These are phyloP conservation scores for Camponotus fellah DNA, from an alignment of 2,888 invertebrate species.

Conservation along the genomic window DNA sequence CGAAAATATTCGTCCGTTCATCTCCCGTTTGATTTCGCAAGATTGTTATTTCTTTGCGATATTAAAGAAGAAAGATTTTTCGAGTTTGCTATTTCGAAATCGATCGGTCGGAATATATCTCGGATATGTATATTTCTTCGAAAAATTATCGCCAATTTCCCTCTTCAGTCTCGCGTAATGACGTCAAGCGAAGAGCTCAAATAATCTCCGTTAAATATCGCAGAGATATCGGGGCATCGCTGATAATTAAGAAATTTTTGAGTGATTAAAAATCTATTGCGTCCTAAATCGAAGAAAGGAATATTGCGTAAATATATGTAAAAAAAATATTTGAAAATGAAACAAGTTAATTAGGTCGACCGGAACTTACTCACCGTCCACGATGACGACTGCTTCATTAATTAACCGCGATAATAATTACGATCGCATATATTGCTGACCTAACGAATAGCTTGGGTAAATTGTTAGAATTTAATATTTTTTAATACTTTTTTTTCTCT, in stretches of 20 bases:
- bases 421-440: neutral
- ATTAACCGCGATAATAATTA: constrained; percentile 28
- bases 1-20: neutral
- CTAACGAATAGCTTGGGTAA: neutral
- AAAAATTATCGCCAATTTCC: neutral
- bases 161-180: neutral
- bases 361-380: neutral
- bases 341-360: constrained; percentile 7
- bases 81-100: neutral
- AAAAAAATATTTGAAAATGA: neutral
- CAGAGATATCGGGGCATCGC: neutral
- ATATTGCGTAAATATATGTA: neutral
- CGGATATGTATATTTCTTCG: neutral
- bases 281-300: neutral
- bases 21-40: neutral
- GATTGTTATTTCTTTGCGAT: neutral
- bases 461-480: neutral
- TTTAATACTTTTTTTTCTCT: neutral
- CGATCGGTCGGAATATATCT: neutral
- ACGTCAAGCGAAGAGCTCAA: neutral
- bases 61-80: constrained; percentile 1
- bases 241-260: neutral
- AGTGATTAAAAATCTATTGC: neutral
- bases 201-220: neutral
- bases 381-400: constrained; percentile 41